Percentiles rank a stretch among this genome's conserved stretches.
These are phyloP conservation scores for Alligator mississippiensis DNA, from an alignment of 2,113 vertebrate species.

Conservation along the genomic window DNA sequence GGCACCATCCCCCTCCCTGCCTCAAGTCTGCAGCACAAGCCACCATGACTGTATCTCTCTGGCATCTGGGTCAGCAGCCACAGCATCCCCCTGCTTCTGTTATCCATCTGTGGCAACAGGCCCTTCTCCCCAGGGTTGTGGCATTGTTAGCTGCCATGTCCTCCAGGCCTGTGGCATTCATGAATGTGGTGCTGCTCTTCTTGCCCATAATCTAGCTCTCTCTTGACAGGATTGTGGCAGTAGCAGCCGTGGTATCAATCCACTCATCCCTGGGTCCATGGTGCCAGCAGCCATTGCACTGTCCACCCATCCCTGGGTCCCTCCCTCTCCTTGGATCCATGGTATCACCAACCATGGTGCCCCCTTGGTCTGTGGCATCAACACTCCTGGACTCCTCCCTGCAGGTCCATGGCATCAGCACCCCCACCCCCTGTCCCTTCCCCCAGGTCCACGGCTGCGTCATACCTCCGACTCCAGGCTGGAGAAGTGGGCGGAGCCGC, in stretches of 20 bases:
- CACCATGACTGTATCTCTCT: too few relatives aligned
- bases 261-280: neutral
- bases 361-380: neutral
- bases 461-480: conserved; percentile 96
- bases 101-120: too few relatives aligned
- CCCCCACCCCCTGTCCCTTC: neutral
- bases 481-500: conserved; percentile 93
- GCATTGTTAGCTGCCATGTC: too few relatives aligned
- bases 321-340: neutral
- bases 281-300: neutral
- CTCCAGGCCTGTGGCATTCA: too few relatives aligned
- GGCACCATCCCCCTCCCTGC: too few relatives aligned
- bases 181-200: too few relatives aligned
- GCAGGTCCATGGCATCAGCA: neutral
- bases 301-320: neutral
- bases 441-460: conserved; percentile 47
- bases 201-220: too few relatives aligned
- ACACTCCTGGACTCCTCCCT: neutral
- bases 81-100: too few relatives aligned
- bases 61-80: too few relatives aligned
- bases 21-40: too few relatives aligned
- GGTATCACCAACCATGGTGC: neutral
- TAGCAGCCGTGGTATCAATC: neutral
- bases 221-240: too few relatives aligned
- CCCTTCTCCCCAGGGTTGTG: too few relatives aligned